Evolutionary conservation across 2,797 vertebrate species (phyloP), one percentile per base, ranked within the genome.

Genomic region (Sebastes steindachneri): DNA sequence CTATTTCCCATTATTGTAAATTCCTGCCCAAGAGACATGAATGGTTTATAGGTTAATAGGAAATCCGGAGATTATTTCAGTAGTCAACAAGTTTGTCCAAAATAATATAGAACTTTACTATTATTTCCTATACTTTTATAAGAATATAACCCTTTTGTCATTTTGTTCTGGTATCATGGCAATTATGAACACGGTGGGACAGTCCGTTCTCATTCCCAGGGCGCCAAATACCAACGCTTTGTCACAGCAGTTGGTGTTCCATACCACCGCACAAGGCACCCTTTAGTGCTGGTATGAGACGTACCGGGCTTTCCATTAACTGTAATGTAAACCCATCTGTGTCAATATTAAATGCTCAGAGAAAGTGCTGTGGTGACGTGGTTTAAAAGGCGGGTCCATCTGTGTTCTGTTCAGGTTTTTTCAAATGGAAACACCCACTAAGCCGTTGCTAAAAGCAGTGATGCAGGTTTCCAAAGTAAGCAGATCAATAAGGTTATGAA

Each of bases 1-100:
- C 82, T 77, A 82, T 92, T 94, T 93, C 84, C 84, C 80, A 84
- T 88, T 84, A 88, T 75, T 86, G 75, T 87, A 80, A 82, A 86
- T 85, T 83, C 73, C 19, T 64, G 68, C 81, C 77, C 66, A 35
- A 33, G 84, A 88, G 78, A 85, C 53, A 71, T 53, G 62, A 75
- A 77, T n/a, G 53, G 73, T 54, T 77, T 28, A 77, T 19, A 48
- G 71, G 75, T 82, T 86, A 80, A 85, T 71, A 72, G 58, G 48
- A 86, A 88, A 80, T 60, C 59, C 64, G 11, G 19, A 72, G 23
- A 26, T 81, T 64, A 79, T 84, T 55, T 57, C 35, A 10, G 51
- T 70, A 48, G 25, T 76, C 83, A 72, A 71, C 68, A 79, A 48
- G 59, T 82, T 67, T 63, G 51, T 72, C 48, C 67, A 33, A 74